phyloP scores from a whole-genome alignment of 1,140 invertebrate genomes.

The Rhynchophorus ferrugineus region DNA sequence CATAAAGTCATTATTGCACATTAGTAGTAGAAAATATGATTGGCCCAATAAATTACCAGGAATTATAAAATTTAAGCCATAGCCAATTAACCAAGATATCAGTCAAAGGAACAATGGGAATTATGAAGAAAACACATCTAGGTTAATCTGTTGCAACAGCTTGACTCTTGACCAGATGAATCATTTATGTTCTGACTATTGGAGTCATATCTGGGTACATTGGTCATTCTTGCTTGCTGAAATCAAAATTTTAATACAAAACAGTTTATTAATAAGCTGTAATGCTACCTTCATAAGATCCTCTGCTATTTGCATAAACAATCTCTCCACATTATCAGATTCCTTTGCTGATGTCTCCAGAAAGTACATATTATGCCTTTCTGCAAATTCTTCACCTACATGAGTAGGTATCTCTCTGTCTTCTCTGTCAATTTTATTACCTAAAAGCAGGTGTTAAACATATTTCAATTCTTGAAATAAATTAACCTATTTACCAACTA shows the following conservation, averaged over 20 bases:
- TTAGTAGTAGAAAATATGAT: too few species aligned
- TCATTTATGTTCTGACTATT: constrained; percentile 63
- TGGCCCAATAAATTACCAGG: too few species aligned
- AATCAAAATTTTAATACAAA: neutral
- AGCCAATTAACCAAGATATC: neutral
- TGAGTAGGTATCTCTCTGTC: constrained; percentile 89
- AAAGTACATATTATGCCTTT: constrained; percentile 93
- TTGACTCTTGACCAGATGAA: constrained; percentile 56
- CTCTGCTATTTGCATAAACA: constrained; percentile 93
- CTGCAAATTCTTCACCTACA: constrained; percentile 94
- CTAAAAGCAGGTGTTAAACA: constrained; percentile 44
- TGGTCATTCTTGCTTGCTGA: constrained; percentile 66
- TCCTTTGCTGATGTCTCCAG: constrained; percentile 98
- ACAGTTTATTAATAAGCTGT: neutral
- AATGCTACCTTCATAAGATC: constrained; percentile 74
- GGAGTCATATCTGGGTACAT: constrained; percentile 65
- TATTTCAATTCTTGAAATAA: neutral
- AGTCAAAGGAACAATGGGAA: neutral
- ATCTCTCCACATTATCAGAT: constrained; percentile 93
- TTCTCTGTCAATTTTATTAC: constrained; percentile 93
- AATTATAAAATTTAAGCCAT: too few species aligned
- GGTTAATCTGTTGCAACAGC: constrained; percentile 50
- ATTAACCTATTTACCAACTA: constrained; percentile 63
- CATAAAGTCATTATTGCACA: too few species aligned
- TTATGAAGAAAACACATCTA: constrained; percentile 7